phyloP scores from a whole-genome alignment of 1,140 invertebrate species.

The Drosophila kikkawai region DNA sequence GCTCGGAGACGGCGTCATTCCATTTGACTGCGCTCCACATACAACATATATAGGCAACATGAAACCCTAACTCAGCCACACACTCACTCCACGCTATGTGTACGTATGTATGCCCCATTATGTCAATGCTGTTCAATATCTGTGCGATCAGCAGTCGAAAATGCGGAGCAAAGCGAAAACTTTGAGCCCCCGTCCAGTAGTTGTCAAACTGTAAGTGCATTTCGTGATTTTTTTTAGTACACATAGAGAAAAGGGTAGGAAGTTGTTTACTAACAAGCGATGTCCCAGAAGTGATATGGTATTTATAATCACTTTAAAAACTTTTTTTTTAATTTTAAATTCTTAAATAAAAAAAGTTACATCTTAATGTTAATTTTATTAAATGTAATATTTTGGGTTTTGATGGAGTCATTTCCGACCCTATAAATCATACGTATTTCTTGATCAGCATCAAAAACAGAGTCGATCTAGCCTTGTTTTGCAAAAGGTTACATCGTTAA shows the following conservation, averaged over 20 bases:
- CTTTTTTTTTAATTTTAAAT: no score
- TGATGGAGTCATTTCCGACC: no score
- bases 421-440: no score
- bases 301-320: not conserved
- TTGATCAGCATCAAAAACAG: no score
- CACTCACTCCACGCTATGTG: conserved; percentile 10
- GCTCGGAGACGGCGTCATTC: conserved; percentile 69
- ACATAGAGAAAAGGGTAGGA: not conserved
- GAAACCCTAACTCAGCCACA: conserved; percentile 34
- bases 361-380: no score
- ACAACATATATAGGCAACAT: conserved; percentile 53
- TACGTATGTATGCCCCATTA: conserved; percentile 37
- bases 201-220: conserved; percentile 63
- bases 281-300: not conserved
- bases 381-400: no score
- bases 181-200: conserved; percentile 44
- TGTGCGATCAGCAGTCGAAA: conserved; percentile 74
- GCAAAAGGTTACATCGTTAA: no score
- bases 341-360: no score
- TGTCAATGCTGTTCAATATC: conserved; percentile 77
- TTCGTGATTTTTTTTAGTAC: conserved; percentile 28
- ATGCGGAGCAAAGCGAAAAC: conserved; percentile 59
- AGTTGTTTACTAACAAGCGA: not conserved
- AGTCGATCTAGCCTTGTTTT: no score
- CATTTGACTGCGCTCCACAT: conserved; percentile 75